Percentiles rank a stretch among this genome's conserved stretches.
phyloP scores from a whole-genome alignment of 2,113 vertebrate genomes.

The Daboia siamensis region DNA sequence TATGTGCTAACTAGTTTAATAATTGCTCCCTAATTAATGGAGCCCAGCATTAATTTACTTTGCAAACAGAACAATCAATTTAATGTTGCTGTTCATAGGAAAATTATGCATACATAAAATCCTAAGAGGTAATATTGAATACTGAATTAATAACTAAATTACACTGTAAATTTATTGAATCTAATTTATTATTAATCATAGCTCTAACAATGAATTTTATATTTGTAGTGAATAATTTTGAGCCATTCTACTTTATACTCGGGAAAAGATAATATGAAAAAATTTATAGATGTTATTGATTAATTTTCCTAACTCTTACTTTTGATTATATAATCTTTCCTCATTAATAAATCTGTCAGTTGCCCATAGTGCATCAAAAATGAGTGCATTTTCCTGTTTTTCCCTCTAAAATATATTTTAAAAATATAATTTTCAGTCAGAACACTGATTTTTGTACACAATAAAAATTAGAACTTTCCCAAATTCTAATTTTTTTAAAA shows the following conservation, averaged over 20 bases:
- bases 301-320: slow-evolving; percentile 16
- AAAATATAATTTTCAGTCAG: slow-evolving; percentile 24
- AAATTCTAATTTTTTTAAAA: background rate
- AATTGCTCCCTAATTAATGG: slow-evolving; percentile 37
- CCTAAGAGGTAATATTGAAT: slow-evolving; percentile 35
- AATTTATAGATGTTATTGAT: background rate
- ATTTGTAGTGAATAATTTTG: slow-evolving; percentile 42
- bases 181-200: slow-evolving; percentile 70
- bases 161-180: slow-evolving; percentile 52
- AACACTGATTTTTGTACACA: background rate
- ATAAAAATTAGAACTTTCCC: background rate
- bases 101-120: slow-evolving; percentile 31
- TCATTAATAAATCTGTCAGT: slow-evolving; percentile 24
- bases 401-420: background rate
- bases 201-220: slow-evolving; percentile 54
- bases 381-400: background rate
- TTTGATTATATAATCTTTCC: slow-evolving; percentile 21
- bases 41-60: slow-evolving; percentile 41
- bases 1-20: slow-evolving; percentile 29
- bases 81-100: slow-evolving; percentile 26
- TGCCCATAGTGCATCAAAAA: slow-evolving; percentile 17
- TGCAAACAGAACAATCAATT: slow-evolving; percentile 25
- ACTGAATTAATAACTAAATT: slow-evolving; percentile 42
- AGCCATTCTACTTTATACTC: background rate
- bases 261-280: slow-evolving; percentile 26